Evolutionary conservation across 2,113 vertebrate species (phyloP), one percentile per base, ranked within the genome.

Genomic region (Pontoporia blainvillei): DNA sequence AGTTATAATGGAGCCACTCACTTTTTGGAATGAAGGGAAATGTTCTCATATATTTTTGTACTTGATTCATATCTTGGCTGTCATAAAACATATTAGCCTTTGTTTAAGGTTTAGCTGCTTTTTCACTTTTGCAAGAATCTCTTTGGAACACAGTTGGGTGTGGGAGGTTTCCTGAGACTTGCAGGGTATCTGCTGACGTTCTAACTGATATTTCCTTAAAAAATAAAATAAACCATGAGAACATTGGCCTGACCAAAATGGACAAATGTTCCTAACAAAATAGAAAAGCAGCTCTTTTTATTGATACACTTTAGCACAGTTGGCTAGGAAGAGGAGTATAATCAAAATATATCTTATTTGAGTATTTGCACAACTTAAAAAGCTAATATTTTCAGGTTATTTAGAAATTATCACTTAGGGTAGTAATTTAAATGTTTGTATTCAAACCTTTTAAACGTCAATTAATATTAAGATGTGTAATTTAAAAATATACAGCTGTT

Each of bases 191-290:
- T 95, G 84, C 23, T 61, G 4, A 72, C 31, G 18, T 57, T 39
- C 59, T 94, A 94, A 73, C 59, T 69, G 94, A 94, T 49, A 86
- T 34, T 29, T 62, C 27, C 41, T 95, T 84, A 57, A 89, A 93
- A 83, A 82, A 75, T 25, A 87, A 97, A 76, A 88, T 54, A 78
- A 92, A 57, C 20, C 36, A 66, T 57, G 31, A 84, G 75, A 84
- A 75, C 14, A 73, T 39, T 67, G 44, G 13, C 39, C n/a, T 62
- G 31, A 76, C 31, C 52, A 62, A 91, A 95, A 87, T 75, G 61
- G 61, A 62, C 36, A 76, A 90, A 84, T 87, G 41, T 69, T 12
- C 1, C 18, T 44, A 31, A 71, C 29, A 71, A 67, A 94, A 72
- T 46, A 78, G 46, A 67, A 62, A 23, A n/a, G 41, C 18, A 27